Evolutionary conservation across 30 jellyfish, hydroid and myxozoan species (phyloP).

Genomic region (Chrysaora quinquecirrha): DNA sequence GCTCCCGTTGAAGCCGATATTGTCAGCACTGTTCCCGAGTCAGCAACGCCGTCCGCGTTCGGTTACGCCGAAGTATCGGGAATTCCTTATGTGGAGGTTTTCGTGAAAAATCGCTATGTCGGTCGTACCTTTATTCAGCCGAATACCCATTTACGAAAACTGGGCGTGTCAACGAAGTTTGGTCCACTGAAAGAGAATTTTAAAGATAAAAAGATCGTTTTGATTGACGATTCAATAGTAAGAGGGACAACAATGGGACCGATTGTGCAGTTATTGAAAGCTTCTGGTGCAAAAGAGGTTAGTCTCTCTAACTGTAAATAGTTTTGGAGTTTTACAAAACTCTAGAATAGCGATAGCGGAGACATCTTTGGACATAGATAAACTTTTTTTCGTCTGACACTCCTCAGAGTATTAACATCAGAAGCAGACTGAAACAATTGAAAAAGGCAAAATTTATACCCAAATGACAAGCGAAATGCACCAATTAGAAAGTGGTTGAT

Average conservation of each 20-base stretch:
- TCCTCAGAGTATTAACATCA: too few relatives aligned
- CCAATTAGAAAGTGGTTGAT: too few relatives aligned
- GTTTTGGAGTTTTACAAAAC: too few relatives aligned
- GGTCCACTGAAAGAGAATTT: conserved; percentile 81
- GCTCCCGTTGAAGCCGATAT: conserved; percentile 89
- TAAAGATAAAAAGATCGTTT: conserved; percentile 73
- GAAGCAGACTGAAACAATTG: too few relatives aligned
- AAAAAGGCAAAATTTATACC: too few relatives aligned
- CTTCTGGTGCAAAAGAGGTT: conserved; percentile 96
- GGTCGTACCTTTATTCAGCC: conserved; percentile 96
- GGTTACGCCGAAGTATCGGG: conserved; percentile 88
- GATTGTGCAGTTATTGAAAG: conserved; percentile 68
- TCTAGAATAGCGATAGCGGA: too few relatives aligned
- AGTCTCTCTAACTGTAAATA: too few relatives aligned
- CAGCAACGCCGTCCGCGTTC: conserved; percentile 95
- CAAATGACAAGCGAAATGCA: too few relatives aligned
- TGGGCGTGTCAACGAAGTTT: conserved; percentile 86
- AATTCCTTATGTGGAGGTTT: conserved; percentile 84
- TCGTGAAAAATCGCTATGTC: conserved; percentile 92
- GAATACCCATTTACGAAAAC: conserved; percentile 68
- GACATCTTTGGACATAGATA: too few relatives aligned
- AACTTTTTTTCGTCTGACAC: too few relatives aligned
- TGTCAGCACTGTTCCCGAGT: conserved; percentile 95
- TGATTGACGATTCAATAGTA: conserved; percentile 90
- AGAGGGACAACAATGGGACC: conserved; percentile 96